phyloP scores from a whole-genome alignment of 2,888 invertebrate genomes.

The Neocrepidodera transversa region DNA sequence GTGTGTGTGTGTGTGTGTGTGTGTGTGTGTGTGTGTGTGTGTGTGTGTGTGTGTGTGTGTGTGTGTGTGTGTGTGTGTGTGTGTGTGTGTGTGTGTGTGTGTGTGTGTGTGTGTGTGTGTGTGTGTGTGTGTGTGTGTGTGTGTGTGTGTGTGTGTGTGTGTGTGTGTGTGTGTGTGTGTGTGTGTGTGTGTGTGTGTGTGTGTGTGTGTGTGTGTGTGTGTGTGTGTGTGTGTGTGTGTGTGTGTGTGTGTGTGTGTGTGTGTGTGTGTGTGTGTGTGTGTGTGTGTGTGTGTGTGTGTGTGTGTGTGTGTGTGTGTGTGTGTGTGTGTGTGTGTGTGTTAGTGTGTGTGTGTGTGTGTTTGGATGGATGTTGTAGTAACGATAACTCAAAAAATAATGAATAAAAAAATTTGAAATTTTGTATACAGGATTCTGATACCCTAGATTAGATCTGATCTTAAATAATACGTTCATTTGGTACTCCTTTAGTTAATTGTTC shows the following conservation, averaged over 20 bases:
- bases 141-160: conserved; percentile 5
- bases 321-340: no score
- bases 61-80: conserved; percentile 5
- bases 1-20: conserved; percentile 5
- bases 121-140: conserved; percentile 5
- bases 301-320: conserved; percentile 2
- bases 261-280: conserved; percentile 5
- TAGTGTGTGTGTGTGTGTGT: no score
- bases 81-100: conserved; percentile 3
- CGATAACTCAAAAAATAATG: no score
- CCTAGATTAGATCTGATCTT: no score
- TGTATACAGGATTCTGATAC: no score
- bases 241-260: conserved; percentile 5
- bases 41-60: conserved; percentile 3
- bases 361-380: no score
- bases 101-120: conserved; percentile 3
- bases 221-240: conserved; percentile 3
- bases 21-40: conserved; percentile 5
- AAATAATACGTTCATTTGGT: no score
- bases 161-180: conserved; percentile 3
- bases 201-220: conserved; percentile 3
- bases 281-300: conserved; percentile 7
- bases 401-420: no score
- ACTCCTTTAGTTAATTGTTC: no score
- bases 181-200: conserved; percentile 5